Evolutionary conservation across 1,140 invertebrate species (phyloP).

Genomic region (Penaeus indicus): DNA sequence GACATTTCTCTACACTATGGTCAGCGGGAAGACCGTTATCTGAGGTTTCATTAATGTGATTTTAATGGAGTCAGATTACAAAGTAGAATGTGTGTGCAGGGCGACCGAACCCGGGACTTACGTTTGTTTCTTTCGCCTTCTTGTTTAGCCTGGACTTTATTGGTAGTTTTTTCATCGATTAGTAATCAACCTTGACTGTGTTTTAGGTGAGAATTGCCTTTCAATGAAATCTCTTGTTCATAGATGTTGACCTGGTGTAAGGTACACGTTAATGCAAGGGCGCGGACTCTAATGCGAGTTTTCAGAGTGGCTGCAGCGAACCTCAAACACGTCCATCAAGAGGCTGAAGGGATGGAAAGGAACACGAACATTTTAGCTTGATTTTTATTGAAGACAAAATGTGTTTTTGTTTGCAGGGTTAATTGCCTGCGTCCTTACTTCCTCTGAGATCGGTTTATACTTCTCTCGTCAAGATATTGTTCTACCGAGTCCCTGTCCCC

Average conservation of each 20-base stretch:
- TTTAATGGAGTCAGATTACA: slow-evolving; percentile 60
- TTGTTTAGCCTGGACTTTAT: slow-evolving; percentile 5
- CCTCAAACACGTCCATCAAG: no score
- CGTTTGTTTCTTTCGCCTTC: not conserved
- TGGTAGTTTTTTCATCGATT: not conserved
- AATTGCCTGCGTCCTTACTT: not conserved
- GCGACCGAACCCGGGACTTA: no score
- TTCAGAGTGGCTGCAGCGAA: no score
- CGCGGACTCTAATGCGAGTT: no score
- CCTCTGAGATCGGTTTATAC: not conserved
- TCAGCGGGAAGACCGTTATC: slow-evolving; percentile 1
- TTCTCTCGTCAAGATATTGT: not conserved
- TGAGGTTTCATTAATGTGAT: slow-evolving; percentile 50
- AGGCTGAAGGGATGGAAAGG: no score
- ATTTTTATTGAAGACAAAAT: not conserved
- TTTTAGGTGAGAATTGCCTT: no score
- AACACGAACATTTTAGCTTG: no score
- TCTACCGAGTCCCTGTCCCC: not conserved
- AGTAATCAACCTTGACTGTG: no score
- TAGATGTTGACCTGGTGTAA: no score
- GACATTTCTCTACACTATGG: slow-evolving; percentile 30
- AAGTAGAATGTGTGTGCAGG: slow-evolving; percentile 37
- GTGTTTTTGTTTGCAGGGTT: not conserved
- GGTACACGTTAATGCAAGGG: no score
- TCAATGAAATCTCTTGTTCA: no score